Evolutionary conservation across 2,888 invertebrate genomes (phyloP).

Genomic region (Entomobrya multifasciata): DNA sequence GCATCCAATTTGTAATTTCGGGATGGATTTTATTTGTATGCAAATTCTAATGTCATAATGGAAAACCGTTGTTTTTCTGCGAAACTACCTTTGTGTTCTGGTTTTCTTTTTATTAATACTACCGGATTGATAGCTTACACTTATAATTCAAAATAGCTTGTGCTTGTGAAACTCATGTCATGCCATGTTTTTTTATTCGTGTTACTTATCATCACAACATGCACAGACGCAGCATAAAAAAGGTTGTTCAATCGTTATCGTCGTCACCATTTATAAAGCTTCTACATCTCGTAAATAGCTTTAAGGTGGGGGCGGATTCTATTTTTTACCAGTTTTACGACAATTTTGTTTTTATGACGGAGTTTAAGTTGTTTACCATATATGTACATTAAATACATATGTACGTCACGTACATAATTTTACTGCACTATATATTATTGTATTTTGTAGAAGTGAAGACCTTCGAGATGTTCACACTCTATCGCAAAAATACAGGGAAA

Average conservation of each 20-base stretch:
- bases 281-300: too few species aligned
- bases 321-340: too few species aligned
- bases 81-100: not conserved
- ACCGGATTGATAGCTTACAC: not conserved
- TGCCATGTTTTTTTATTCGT: not conserved
- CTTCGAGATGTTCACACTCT: too few species aligned
- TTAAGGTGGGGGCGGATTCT: too few species aligned
- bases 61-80: not conserved
- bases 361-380: too few species aligned
- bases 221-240: not conserved
- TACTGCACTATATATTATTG: too few species aligned
- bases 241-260: not conserved
- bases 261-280: too few species aligned
- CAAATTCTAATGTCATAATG: not conserved
- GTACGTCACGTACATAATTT: too few species aligned
- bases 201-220: not conserved
- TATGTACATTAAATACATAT: too few species aligned
- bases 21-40: slow-evolving; percentile 27
- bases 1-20: slow-evolving; percentile 59
- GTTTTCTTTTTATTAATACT: not conserved
- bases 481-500: too few species aligned
- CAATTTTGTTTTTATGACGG: too few species aligned
- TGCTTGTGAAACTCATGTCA: not conserved
- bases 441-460: too few species aligned
- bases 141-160: not conserved